Percentiles rank a stretch among this genome's conserved stretches.
phyloP scores from a whole-genome alignment of 2,888 invertebrate species.

The Stratiomys singularior region DNA sequence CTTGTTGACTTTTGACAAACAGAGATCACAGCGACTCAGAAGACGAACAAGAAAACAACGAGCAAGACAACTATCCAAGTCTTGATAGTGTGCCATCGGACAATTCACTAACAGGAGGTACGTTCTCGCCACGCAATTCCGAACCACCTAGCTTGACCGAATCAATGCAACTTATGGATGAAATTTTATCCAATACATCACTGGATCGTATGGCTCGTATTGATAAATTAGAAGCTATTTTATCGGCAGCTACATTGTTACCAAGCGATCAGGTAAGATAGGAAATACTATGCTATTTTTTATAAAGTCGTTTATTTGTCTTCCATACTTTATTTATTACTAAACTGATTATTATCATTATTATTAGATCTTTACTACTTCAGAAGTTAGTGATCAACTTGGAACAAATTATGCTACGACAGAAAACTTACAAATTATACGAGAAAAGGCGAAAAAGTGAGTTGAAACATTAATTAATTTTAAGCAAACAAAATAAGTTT shows the following conservation, averaged over 20 bases:
- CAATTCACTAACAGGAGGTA: constrained; percentile 71
- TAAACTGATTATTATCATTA: not conserved
- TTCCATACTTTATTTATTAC: not conserved
- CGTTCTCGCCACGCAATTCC: constrained; percentile 79
- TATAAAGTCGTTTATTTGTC: not conserved
- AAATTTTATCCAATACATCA: constrained; percentile 81
- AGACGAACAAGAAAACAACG: constrained; percentile 75
- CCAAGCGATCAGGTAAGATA: constrained; percentile 69
- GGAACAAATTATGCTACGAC: constrained; percentile 62
- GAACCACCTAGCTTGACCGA: constrained; percentile 86
- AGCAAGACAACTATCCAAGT: constrained; percentile 79
- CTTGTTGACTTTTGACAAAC: constrained; percentile 35
- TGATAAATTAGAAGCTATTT: constrained; percentile 85
- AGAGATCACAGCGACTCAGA: constrained; percentile 81
- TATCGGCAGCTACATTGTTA: constrained; percentile 81
- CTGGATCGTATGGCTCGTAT: constrained; percentile 89
- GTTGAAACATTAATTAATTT: constrained; percentile 43
- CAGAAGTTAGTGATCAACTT: constrained; percentile 57
- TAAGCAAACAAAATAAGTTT: too few relatives aligned
- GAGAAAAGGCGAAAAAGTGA: constrained; percentile 64
- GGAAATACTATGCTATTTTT: constrained; percentile 2
- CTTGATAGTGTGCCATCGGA: constrained; percentile 84
- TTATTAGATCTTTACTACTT: constrained; percentile 60
- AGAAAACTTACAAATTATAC: constrained; percentile 63
- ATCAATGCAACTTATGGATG: constrained; percentile 90